Evolutionary conservation across 2,888 invertebrate species (phyloP).

Genomic region (Entomobrya multifasciata): DNA sequence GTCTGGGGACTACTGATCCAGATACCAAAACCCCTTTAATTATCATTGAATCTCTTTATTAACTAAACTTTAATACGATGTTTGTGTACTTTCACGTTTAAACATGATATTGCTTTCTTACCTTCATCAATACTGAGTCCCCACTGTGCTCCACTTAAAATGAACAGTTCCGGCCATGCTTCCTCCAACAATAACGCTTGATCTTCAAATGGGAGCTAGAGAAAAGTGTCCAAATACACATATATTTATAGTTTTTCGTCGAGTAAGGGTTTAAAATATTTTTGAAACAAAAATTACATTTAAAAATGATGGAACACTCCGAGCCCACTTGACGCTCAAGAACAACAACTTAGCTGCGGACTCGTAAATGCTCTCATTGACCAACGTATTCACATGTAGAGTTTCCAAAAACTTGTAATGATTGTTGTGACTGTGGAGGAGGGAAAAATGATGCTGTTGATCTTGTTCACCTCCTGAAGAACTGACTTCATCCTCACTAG

Average conservation of each 20-base stretch:
- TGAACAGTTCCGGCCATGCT: conserved; percentile 92
- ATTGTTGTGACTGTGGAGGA: conserved; percentile 40
- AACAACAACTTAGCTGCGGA: conserved; percentile 89
- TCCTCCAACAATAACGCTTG: conserved; percentile 88
- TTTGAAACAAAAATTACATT: conserved; percentile 82
- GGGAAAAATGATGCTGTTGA: conserved; percentile 9
- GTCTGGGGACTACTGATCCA: conserved; percentile 82
- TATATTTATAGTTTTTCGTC: conserved; percentile 28
- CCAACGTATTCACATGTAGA: conserved; percentile 83
- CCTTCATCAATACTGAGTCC: conserved; percentile 88
- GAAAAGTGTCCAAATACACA: conserved; percentile 72
- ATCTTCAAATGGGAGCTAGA: conserved; percentile 86
- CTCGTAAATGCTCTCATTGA: conserved; percentile 86
- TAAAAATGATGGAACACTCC: conserved; percentile 88
- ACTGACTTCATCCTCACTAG: conserved; percentile 60
- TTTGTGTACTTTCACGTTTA: no score
- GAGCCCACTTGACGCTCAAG: conserved; percentile 90
- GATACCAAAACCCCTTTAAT: conserved; percentile 80
- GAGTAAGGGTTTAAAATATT: not conserved
- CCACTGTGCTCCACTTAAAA: conserved; percentile 91
- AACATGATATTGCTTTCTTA: conserved; percentile 80
- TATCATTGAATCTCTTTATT: no score
- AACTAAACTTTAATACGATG: no score
- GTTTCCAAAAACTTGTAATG: conserved; percentile 74
- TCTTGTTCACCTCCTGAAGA: conserved; percentile 86